phyloP scores from a whole-genome alignment of 2,113 vertebrate species.

The Odontesthes bonariensis region DNA sequence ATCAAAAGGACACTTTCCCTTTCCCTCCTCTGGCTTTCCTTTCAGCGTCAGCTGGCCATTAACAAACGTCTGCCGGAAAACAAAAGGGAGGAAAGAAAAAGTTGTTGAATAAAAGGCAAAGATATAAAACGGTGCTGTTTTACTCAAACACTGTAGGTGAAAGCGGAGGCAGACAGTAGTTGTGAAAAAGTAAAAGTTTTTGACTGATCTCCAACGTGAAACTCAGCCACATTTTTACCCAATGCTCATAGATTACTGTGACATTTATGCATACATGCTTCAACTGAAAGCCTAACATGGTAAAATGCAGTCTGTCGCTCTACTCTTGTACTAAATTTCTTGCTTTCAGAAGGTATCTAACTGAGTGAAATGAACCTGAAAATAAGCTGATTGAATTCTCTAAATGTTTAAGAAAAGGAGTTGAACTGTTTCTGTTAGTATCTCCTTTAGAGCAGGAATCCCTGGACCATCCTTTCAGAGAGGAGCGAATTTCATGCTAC shows the following conservation, averaged over 20 bases:
- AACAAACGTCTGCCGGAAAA: slow-evolving; percentile 71
- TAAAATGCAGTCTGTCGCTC: background rate
- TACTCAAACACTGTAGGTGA: background rate
- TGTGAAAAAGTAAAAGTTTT: too few relatives aligned
- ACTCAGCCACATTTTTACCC: too few relatives aligned
- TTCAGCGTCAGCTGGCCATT: slow-evolving; percentile 75
- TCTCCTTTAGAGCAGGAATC: background rate
- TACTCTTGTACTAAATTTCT: background rate
- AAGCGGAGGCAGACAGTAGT: too few relatives aligned
- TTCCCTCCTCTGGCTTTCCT: slow-evolving; percentile 79
- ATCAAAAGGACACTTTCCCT: slow-evolving; percentile 85
- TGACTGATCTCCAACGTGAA: background rate
- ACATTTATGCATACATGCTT: background rate
- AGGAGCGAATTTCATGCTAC: background rate
- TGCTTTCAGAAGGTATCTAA: background rate
- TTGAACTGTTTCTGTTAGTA: background rate
- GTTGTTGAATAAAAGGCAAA: slow-evolving; percentile 3
- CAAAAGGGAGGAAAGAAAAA: slow-evolving; percentile 25
- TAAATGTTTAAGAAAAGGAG: background rate
- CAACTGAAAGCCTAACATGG: background rate
- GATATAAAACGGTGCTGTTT: background rate
- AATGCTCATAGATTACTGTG: too few relatives aligned
- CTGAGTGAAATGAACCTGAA: too few relatives aligned
- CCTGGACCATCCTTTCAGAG: too few relatives aligned
- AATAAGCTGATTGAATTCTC: background rate